Conservation (phyloP, 2,888 invertebrate genomes). For the Sminthurides aquaticus region DNA sequence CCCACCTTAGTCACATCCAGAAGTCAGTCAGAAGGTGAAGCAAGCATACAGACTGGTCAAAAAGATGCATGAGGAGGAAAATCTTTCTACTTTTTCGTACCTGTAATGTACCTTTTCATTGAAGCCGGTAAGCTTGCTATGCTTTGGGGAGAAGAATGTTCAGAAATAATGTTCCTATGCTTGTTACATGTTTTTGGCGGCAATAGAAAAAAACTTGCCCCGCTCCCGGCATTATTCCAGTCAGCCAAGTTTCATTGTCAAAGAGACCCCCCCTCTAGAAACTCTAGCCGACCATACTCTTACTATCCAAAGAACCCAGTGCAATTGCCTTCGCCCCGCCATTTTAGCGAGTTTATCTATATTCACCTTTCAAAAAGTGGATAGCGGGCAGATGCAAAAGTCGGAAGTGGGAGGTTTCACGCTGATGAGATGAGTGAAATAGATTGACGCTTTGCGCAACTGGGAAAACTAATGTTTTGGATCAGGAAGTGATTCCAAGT, state of each 20-base stretch:
- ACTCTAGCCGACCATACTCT: not conserved
- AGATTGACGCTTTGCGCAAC: too few relatives aligned
- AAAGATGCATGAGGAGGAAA: not conserved
- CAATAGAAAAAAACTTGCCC: conserved; percentile 26
- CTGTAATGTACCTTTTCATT: not conserved
- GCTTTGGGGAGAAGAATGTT: too few relatives aligned
- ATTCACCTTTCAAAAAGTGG: too few relatives aligned
- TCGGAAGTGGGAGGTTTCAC: too few relatives aligned
- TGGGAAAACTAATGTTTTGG: too few relatives aligned
- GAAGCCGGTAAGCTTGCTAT: not conserved
- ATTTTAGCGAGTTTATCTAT: too few relatives aligned
- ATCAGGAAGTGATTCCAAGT: too few relatives aligned
- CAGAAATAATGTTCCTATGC: not conserved
- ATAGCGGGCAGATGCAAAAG: too few relatives aligned
- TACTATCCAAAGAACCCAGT: not conserved
- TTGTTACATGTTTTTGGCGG: conserved; percentile 1
- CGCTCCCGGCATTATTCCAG: conserved; percentile 24
- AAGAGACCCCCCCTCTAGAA: not conserved
- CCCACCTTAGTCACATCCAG: too few relatives aligned
- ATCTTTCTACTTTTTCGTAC: too few relatives aligned
- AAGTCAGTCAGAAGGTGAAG: not conserved
- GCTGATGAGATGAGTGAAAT: too few relatives aligned
- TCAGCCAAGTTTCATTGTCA: not conserved
- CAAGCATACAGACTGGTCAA: not conserved
- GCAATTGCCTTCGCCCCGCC: too few relatives aligned